Conservation (phyloP, 2,888 invertebrate genomes). For the Ormyrus pomaceus region DNA sequence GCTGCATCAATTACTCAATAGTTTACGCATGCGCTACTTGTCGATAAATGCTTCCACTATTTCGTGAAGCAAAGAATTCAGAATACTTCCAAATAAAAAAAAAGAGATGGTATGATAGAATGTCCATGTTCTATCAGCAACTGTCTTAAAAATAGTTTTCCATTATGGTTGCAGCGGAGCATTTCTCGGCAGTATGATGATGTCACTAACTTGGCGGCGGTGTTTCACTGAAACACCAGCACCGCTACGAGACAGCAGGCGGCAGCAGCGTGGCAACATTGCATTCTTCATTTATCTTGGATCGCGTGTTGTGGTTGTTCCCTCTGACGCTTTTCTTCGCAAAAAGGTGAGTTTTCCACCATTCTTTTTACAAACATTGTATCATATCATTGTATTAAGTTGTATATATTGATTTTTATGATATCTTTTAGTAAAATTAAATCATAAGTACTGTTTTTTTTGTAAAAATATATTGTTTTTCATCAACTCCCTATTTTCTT, state of each 20-base stretch:
- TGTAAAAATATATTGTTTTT: too few species aligned
- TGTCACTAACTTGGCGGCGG: constrained; percentile 9
- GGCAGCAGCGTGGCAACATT: constrained; percentile 49
- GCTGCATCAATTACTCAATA: background rate
- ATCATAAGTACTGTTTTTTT: too few species aligned
- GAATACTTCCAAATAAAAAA: background rate
- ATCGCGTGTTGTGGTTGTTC: constrained; percentile 40
- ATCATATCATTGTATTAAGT: background rate
- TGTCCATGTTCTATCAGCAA: background rate
- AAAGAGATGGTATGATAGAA: too few species aligned
- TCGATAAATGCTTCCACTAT: background rate
- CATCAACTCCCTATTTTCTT: background rate
- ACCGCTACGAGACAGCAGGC: constrained; percentile 15
- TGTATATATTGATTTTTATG: background rate
- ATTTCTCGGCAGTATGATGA: constrained; percentile 5
- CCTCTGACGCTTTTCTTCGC: constrained; percentile 23
- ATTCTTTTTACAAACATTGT: background rate
- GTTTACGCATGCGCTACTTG: constrained; percentile 34
- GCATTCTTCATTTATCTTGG: constrained; percentile 52
- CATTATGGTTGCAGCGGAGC: background rate
- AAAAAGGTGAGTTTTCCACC: constrained; percentile 50
- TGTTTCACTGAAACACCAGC: constrained; percentile 40
- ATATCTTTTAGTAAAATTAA: too few species aligned
- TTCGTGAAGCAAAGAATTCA: background rate
- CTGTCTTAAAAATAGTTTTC: background rate